Conservation (phyloP, 2,797 vertebrate genomes). For the Tachyglossus aculeatus region DNA sequence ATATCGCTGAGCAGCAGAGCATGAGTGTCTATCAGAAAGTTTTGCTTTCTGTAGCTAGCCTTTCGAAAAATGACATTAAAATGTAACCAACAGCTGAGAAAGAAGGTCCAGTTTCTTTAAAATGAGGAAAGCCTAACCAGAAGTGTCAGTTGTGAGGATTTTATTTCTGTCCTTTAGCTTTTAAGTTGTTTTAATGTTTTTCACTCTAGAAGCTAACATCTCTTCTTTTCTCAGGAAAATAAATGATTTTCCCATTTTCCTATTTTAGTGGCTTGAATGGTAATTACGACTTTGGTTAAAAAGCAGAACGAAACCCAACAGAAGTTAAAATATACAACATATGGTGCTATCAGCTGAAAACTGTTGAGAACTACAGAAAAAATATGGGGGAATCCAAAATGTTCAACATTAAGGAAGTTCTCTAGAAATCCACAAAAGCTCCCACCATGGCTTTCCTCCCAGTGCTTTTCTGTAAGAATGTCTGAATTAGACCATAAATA, state of each 20-base stretch:
- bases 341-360: constrained; percentile 19
- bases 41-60: constrained; percentile 9
- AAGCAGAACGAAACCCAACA: constrained; percentile 20
- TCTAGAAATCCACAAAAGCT: not conserved
- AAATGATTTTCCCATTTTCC: not conserved
- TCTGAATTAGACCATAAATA: not conserved
- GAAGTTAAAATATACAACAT: constrained; percentile 26
- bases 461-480: not conserved
- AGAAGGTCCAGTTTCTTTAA: constrained; percentile 21
- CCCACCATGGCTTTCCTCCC: not conserved
- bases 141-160: constrained; percentile 2
- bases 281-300: constrained; percentile 9
- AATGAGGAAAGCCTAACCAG: not conserved
- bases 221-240: not conserved
- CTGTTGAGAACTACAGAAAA: not conserved
- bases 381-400: not conserved
- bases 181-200: constrained; percentile 8
- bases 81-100: constrained; percentile 51
- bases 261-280: not conserved
- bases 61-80: constrained; percentile 47
- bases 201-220: not conserved
- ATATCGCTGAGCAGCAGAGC: constrained; percentile 46
- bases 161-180: not conserved
- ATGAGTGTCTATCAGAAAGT: constrained; percentile 55
- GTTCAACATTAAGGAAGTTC: not conserved